Evolutionary conservation across 2,113 vertebrate genomes (phyloP).

Genomic region (Taxidea taxus): DNA sequence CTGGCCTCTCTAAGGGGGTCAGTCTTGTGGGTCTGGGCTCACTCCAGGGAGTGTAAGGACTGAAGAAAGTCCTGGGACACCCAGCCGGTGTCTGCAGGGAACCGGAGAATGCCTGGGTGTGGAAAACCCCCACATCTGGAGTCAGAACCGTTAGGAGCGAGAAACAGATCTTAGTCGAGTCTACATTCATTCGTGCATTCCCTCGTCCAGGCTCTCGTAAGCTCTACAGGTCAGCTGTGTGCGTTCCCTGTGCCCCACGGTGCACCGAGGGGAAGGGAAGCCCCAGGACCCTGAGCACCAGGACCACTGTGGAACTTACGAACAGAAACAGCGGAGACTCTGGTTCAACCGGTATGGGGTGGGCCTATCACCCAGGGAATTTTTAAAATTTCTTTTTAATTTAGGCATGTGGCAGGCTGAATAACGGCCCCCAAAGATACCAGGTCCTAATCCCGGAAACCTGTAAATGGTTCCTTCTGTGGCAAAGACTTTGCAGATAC

Average conservation of each 20-base stretch:
- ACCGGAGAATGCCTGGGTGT: background rate
- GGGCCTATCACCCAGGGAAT: background rate
- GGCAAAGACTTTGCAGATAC: background rate
- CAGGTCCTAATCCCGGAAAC: background rate
- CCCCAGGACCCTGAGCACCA: background rate
- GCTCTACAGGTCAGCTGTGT: background rate
- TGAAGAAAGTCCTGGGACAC: background rate
- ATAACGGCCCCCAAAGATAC: background rate
- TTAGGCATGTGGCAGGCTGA: background rate
- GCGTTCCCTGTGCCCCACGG: background rate
- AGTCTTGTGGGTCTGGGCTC: background rate
- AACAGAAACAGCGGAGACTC: background rate
- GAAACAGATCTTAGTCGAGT: background rate
- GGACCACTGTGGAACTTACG: background rate
- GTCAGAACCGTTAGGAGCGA: background rate
- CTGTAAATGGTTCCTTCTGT: background rate
- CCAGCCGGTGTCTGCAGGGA: background rate
- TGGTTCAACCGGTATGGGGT: background rate
- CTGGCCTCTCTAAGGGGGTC: background rate
- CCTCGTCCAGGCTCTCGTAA: background rate
- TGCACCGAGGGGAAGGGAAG: background rate
- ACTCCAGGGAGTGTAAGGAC: background rate
- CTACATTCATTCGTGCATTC: fast-evolving
- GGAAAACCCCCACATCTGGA: background rate
- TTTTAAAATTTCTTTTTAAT: background rate